These are phyloP conservation scores for Andricus curvator DNA, from an alignment of 2,888 invertebrate genomes.

Conservation along the genomic window DNA sequence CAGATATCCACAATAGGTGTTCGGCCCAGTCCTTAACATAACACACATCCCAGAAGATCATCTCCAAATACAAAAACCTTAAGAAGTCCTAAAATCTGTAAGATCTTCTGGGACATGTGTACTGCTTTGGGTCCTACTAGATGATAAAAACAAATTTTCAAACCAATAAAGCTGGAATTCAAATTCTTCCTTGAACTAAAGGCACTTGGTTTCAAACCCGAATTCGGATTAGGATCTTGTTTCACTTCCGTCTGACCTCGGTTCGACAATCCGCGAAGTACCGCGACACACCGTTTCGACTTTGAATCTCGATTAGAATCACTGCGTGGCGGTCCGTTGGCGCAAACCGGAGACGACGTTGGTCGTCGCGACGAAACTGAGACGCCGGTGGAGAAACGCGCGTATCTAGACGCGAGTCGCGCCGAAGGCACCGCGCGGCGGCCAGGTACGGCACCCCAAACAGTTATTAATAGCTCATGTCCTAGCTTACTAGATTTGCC, in stretches of 20 bases:
- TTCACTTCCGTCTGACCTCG: background rate
- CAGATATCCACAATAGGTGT: background rate
- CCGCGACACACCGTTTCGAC: slow-evolving; percentile 42
- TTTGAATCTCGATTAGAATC: slow-evolving; percentile 36
- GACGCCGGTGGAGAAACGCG: slow-evolving; percentile 74
- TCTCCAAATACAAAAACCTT: background rate
- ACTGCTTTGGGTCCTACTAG: background rate
- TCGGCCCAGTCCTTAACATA: background rate
- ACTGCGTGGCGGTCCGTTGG: slow-evolving; percentile 53
- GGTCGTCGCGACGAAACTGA: slow-evolving; percentile 78
- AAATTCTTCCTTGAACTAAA: background rate
- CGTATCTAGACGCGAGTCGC: slow-evolving; percentile 69
- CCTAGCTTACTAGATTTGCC: slow-evolving; percentile 76
- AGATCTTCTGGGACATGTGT: background rate
- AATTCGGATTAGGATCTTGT: background rate
- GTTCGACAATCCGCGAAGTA: background rate
- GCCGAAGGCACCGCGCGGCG: slow-evolving; percentile 65
- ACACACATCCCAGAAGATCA: slow-evolving; percentile 20
- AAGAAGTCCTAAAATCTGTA: background rate
- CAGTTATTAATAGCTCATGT: slow-evolving; percentile 77
- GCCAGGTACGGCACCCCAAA: slow-evolving; percentile 78
- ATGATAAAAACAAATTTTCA: background rate
- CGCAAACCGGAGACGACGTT: slow-evolving; percentile 67
- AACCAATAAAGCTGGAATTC: background rate
- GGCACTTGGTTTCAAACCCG: background rate